A percentile compares a stretch with the other conserved stretches of the same genome.
Evolutionary conservation across 2,797 vertebrate species (phyloP).

Genomic region (Tokudaia muenninki): DNA sequence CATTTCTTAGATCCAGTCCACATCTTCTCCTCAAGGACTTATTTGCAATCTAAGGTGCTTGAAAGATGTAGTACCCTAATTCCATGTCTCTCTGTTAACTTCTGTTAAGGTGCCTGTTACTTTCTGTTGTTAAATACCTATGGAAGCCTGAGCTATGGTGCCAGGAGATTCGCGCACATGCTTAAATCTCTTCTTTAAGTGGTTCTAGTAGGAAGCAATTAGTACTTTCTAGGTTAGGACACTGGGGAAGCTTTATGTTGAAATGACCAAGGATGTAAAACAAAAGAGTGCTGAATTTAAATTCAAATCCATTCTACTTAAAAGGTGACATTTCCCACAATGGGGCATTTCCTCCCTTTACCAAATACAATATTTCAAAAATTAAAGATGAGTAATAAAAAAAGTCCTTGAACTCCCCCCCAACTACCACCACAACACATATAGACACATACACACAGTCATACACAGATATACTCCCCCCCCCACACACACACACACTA

Average conservation of each 20-base stretch:
- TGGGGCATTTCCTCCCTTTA: no score
- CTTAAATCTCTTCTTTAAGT: slow-evolving; percentile 14
- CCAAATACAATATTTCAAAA: slow-evolving; percentile 13
- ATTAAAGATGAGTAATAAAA: slow-evolving; percentile 27
- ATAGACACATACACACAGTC: not conserved
- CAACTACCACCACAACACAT: no score
- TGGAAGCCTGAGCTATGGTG: not conserved
- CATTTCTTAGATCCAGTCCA: not conserved
- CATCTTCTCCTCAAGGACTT: not conserved
- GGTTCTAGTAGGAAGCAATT: slow-evolving; percentile 30
- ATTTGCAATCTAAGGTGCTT: not conserved
- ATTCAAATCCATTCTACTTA: not conserved
- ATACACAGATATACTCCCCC: no score
- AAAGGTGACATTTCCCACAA: slow-evolving; percentile 29
- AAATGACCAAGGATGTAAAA: slow-evolving; percentile 50
- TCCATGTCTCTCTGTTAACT: not conserved
- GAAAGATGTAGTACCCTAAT: not conserved
- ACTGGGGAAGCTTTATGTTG: not conserved
- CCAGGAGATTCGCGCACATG: not conserved
- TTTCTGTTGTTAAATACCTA: slow-evolving; percentile 9
- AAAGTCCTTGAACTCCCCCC: not conserved
- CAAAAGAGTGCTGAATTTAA: slow-evolving; percentile 66
- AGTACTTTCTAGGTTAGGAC: slow-evolving; percentile 49
- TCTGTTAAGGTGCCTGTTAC: not conserved
- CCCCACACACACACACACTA: not conserved